Evolutionary conservation across 1,140 invertebrate genomes (phyloP).

Genomic region (Neodiprion lecontei): DNA sequence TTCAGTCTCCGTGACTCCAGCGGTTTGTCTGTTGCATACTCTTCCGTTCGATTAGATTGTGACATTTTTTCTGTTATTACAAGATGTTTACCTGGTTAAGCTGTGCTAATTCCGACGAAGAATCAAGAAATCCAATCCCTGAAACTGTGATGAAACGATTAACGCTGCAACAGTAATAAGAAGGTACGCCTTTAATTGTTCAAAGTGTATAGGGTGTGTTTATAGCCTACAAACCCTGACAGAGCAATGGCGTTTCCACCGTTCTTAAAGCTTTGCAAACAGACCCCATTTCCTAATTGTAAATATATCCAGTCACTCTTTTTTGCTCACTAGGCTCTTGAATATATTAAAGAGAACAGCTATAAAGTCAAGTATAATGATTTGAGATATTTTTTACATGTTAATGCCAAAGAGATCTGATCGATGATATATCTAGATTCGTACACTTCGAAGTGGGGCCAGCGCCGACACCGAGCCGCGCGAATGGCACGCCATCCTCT

Average conservation of each 20-base stretch:
- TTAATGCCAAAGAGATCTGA: slow-evolving; percentile 13
- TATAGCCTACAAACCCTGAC: slow-evolving; percentile 59
- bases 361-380: not conserved
- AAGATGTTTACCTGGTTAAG: slow-evolving; percentile 57
- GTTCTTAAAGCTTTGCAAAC: slow-evolving; percentile 14
- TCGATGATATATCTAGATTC: slow-evolving; percentile 20
- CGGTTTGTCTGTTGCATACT: slow-evolving; percentile 46
- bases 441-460: slow-evolving; percentile 29
- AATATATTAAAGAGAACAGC: too few species aligned
- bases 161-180: slow-evolving; percentile 43
- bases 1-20: slow-evolving; percentile 44
- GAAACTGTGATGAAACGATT: slow-evolving; percentile 42
- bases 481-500: slow-evolving; percentile 46
- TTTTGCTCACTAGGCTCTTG: too few species aligned
- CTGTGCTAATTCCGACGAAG: slow-evolving; percentile 45
- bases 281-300: slow-evolving; percentile 8
- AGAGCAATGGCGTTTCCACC: slow-evolving; percentile 44
- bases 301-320: not conserved
- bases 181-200: slow-evolving; percentile 39
- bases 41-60: slow-evolving; percentile 54
- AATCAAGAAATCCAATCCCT: slow-evolving; percentile 44
- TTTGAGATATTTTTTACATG: not conserved
- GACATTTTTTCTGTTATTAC: slow-evolving; percentile 57
- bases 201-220: slow-evolving; percentile 39
- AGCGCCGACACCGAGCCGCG: slow-evolving; percentile 34